Evolutionary conservation across 2,888 invertebrate genomes (phyloP), one percentile per base, ranked within the genome.

Genomic region (Alloplasta piceator): DNA sequence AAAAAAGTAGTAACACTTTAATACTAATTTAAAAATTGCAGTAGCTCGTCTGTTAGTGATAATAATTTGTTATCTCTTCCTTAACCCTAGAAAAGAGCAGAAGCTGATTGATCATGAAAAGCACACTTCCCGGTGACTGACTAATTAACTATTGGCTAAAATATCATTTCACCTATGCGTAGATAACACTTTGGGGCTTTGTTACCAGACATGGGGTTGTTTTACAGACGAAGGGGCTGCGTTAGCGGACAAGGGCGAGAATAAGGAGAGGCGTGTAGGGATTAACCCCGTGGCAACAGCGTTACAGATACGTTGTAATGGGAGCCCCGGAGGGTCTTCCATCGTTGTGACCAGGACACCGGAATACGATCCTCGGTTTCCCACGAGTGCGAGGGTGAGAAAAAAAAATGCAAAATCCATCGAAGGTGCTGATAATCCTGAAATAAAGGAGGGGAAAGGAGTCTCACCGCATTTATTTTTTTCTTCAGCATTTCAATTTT

Each of bases 231-330:
- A 39, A 43, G 70, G 26, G 36, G 7, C 58, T 14, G 10, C 50
- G 58, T 52, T 46, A 73, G 48, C 41, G 16, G 50, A 52, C 70
- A 58, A 61, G 66, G 71, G 50, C 39, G 55, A 66, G 64, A 75
- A 61, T 12, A 12, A n/a, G 6, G 14, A n/a, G 26, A 9, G 68
- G 46, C 26, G 26, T 55, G 48, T 46, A 67, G 26, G 55, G 71
- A 71, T 66, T 36, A 56, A 52, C 68, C 67, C 61, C 60, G 66
- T 76, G 71, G 80, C 80, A 71, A 71, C 75, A 55, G 74, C 26
- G 39, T 16, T 9, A 50, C 41, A 41, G 70, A 26, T 26, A 26
- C 26, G 26, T 26, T 26, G 26, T 26, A 26, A 26, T 26, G 26
- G 26, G 26, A 26, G 26, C 10, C 0, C n/a, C 41, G 5, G 7